Percentiles rank a stretch among this genome's conserved stretches.
Conservation (phyloP, 2,797 vertebrate species). For the Anomalospiza imberbis region DNA sequence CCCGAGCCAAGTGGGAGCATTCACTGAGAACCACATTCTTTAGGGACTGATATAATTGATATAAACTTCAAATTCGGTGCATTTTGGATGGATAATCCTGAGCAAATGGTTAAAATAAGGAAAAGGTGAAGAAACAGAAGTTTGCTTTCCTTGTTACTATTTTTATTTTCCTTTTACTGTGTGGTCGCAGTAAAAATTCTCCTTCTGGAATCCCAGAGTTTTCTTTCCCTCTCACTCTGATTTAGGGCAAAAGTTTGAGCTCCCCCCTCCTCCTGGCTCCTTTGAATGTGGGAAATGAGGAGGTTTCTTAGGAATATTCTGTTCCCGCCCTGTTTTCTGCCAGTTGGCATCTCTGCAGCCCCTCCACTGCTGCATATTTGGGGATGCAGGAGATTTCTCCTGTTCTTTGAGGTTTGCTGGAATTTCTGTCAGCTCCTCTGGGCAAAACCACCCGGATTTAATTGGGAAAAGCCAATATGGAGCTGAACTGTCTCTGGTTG, state of each 20-base stretch:
- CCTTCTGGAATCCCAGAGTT: neutral
- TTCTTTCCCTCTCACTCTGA: conserved; percentile 10
- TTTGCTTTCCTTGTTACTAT: neutral
- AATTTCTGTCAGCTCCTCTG: neutral
- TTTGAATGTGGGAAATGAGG: neutral
- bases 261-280: neutral
- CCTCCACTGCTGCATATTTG: neutral
- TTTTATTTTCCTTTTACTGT: conserved; percentile 22
- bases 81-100: neutral
- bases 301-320: conserved; percentile 23
- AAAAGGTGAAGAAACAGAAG: neutral
- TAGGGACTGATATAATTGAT: neutral
- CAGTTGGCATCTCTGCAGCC: conserved; percentile 9
- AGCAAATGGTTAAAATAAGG: neutral
- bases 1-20: neutral
- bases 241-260: conserved; percentile 9
- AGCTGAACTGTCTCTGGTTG: neutral
- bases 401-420: conserved; percentile 23
- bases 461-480: neutral
- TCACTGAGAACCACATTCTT: neutral
- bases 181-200: neutral
- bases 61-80: accelerated
- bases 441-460: neutral
- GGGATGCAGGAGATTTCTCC: conserved; percentile 24
- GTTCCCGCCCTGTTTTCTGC: neutral